Evolutionary conservation across 53 echinoderm and acorn worm species (phyloP), one percentile per base, ranked within the genome.

Genomic region (Astropecten irregularis): DNA sequence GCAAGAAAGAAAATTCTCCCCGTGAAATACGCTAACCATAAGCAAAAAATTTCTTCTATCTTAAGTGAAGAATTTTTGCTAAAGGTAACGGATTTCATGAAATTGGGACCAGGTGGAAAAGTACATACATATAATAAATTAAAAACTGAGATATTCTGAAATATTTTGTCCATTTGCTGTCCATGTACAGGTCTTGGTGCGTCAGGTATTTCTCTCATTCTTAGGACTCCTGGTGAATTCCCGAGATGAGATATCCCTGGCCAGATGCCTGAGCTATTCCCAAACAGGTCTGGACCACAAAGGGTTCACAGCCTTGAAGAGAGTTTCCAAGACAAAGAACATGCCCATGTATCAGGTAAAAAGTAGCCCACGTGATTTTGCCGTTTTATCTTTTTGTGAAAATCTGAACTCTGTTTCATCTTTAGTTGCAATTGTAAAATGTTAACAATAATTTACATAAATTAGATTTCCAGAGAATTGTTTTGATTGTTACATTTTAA

Each of bases 271-370:
- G 15, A 94, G 93, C 64, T 85, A 87, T 11, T 92, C 97, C 8
- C 90, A 82, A 11, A 84, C 87, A 7, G 97, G 87, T 0, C 69
- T 94, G 0, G 84, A 93, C 28, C 86, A 94, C 28, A 81, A 87
- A 15, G 97, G 93, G 1, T 96, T 96, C 62, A 93, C 93, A 0
- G 93, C 93, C 10, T 77, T 96, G 18, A 87, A 92, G 68, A 89
- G 87, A 40, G 74, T 76, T 4, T 93, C 97, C n/a, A 81, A 64
- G 60, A 49, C 68, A 20, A 96, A 96, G 85, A 89, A 92, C 19
- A 94, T 94, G 93, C 87, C 97, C 23, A 89, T 96, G 97, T 96
- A 84, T 84, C 92, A 87, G 90, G 97, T 96, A 84, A 84, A 52
- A 0, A 35, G 11, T n/a, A n/a, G n/a, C n/a, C n/a, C n/a, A n/a